These are phyloP conservation scores for Microplitis deprimator DNA, from an alignment of 2,888 invertebrate species.

Conservation along the genomic window DNA sequence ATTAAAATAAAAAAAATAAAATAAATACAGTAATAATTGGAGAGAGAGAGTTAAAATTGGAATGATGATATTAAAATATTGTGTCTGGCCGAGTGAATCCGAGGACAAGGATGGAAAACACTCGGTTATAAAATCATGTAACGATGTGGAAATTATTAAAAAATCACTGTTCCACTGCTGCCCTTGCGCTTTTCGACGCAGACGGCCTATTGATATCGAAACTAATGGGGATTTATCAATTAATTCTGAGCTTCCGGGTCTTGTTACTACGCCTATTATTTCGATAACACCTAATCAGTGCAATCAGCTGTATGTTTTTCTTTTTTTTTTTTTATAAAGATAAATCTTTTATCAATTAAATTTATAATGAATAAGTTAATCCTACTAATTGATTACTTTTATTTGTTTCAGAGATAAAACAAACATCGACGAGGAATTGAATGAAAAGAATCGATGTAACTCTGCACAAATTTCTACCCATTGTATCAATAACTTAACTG, in stretches of 20 bases:
- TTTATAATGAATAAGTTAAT: neutral
- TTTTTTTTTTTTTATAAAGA: neutral
- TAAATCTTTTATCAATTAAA: constrained; percentile 1
- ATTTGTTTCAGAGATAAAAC: constrained; percentile 60
- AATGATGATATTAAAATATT: constrained; percentile 65
- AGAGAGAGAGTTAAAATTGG: constrained; percentile 20
- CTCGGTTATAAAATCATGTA: constrained; percentile 25
- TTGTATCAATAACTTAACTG: constrained; percentile 51
- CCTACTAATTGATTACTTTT: constrained; percentile 10
- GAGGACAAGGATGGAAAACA: constrained; percentile 51
- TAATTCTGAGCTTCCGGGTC: constrained; percentile 46
- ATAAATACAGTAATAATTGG: constrained; percentile 2
- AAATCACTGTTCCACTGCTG: constrained; percentile 64
- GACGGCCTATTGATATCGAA: constrained; percentile 61
- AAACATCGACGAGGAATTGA: constrained; percentile 57
- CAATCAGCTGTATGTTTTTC: constrained; percentile 57
- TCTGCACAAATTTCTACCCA: constrained; percentile 49
- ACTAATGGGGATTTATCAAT: constrained; percentile 53
- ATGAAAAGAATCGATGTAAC: constrained; percentile 56
- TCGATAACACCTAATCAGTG: constrained; percentile 59
- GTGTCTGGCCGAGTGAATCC: constrained; percentile 60
- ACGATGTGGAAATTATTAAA: constrained; percentile 43
- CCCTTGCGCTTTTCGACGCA: constrained; percentile 66
- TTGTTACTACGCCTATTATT: constrained; percentile 62
- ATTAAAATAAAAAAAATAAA: neutral